phyloP scores from a whole-genome alignment of 2,797 vertebrate genomes.

The Syndactyla subalaris region DNA sequence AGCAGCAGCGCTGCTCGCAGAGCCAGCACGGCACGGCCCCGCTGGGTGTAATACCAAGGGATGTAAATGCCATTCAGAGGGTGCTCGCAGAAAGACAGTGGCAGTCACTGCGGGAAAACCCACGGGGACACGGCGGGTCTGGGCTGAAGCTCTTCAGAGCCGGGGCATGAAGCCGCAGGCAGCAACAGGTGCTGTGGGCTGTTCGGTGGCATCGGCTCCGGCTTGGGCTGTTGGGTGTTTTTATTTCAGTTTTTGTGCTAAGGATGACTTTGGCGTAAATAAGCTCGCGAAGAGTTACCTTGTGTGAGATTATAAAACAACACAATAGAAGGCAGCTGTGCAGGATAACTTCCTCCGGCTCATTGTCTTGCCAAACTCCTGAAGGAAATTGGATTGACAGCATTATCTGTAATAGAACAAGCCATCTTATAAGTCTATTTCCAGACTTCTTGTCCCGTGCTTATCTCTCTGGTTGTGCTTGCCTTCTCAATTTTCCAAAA shows the following conservation, averaged over 20 bases:
- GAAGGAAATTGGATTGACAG: conserved; percentile 44
- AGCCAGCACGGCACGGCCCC: background rate
- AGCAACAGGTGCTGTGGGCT: conserved; percentile 43
- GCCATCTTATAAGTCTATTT: conserved; percentile 6
- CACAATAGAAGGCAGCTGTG: background rate
- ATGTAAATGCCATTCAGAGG: background rate
- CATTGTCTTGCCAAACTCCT: conserved; percentile 2
- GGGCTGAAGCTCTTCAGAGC: background rate
- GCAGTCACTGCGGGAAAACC: fast-evolving
- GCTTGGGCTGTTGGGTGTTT: background rate
- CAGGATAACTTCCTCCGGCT: background rate
- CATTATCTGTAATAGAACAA: conserved; percentile 39
- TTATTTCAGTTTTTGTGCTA: background rate
- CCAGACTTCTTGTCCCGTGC: background rate
- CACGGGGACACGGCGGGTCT: fast-evolving
- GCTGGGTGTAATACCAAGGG: background rate
- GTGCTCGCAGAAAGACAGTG: fast-evolving
- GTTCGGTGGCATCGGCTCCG: background rate
- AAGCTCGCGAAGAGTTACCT: background rate
- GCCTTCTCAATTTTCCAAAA: background rate
- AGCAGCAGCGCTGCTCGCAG: background rate
- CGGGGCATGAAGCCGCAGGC: background rate
- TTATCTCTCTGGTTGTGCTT: background rate
- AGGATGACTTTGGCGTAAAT: background rate
- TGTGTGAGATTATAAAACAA: background rate